phyloP scores from a whole-genome alignment of 2,113 vertebrate genomes.

The Rostratula benghalensis region DNA sequence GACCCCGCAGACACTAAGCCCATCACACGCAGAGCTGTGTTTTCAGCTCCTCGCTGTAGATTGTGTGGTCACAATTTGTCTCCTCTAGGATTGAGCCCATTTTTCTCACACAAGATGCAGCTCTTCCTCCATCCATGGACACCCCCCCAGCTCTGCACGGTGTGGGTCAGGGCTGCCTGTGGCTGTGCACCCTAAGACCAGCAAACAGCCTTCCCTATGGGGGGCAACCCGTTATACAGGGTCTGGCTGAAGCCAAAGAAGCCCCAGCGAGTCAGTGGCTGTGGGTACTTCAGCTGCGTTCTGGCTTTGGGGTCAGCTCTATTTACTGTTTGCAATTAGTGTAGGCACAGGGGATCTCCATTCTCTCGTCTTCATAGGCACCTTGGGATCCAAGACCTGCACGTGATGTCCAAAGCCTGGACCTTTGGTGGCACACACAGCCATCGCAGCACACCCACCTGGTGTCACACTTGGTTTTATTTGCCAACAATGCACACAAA shows the following conservation, averaged over 20 bases:
- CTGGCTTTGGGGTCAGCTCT: neutral
- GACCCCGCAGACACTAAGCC: neutral
- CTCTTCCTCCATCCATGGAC: neutral
- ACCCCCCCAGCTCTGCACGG: neutral
- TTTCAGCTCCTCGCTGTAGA: neutral
- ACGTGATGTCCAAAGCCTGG: neutral
- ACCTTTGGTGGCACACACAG: neutral
- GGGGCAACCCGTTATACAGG: fast-evolving
- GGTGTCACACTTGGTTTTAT: fast-evolving
- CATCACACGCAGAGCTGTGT: neutral
- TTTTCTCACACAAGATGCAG: neutral
- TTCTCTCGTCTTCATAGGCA: neutral
- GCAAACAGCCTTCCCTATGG: neutral
- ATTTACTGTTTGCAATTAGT: neutral
- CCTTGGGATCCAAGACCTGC: neutral
- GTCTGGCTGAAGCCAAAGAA: neutral
- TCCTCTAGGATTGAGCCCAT: neutral
- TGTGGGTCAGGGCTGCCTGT: neutral
- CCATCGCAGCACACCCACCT: neutral
- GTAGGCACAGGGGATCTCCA: neutral
- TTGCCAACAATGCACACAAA: neutral
- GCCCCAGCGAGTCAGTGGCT: fast-evolving
- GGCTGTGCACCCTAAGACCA: neutral
- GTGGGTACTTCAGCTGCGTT: neutral
- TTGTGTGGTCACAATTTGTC: neutral